phyloP scores from a whole-genome alignment of 2,113 vertebrate species.

The Lucifuga dentata region DNA sequence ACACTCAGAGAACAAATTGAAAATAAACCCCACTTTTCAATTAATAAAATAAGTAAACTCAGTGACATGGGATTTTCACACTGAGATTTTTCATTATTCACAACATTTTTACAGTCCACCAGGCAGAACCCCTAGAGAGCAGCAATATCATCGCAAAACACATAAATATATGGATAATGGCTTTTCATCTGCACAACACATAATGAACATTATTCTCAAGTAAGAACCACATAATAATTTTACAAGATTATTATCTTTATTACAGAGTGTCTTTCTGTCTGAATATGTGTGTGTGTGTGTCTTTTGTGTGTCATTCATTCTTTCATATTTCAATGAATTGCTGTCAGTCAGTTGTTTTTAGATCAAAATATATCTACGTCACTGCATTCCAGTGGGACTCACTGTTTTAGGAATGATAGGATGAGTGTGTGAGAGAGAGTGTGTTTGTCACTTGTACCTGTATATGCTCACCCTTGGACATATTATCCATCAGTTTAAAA shows the following conservation, averaged over 20 bases:
- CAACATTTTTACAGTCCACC: background rate
- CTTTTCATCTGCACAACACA: background rate
- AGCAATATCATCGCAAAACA: background rate
- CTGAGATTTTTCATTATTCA: background rate
- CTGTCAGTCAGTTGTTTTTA: constrained; percentile 4
- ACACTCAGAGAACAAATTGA: background rate
- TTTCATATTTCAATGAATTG: background rate
- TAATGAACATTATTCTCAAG: background rate
- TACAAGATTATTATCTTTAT: background rate
- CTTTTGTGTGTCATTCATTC: background rate
- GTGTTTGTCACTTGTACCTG: too few species aligned
- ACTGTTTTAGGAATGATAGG: constrained; percentile 1
- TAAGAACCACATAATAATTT: background rate
- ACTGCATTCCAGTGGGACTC: background rate
- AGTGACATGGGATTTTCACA: background rate
- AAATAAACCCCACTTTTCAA: constrained; percentile 32
- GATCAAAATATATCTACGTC: background rate
- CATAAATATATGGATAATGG: background rate
- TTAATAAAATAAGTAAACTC: constrained; percentile 39
- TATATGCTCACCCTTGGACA: too few species aligned
- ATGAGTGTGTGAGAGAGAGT: constrained; percentile 1
- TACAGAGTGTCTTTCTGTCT: background rate
- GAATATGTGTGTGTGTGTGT: background rate
- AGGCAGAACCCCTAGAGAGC: constrained; percentile 2
- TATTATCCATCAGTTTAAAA: too few species aligned